Base-by-base conservation (phyloP, 1,140 invertebrate genomes). In the Procambarus clarkii region DNA sequence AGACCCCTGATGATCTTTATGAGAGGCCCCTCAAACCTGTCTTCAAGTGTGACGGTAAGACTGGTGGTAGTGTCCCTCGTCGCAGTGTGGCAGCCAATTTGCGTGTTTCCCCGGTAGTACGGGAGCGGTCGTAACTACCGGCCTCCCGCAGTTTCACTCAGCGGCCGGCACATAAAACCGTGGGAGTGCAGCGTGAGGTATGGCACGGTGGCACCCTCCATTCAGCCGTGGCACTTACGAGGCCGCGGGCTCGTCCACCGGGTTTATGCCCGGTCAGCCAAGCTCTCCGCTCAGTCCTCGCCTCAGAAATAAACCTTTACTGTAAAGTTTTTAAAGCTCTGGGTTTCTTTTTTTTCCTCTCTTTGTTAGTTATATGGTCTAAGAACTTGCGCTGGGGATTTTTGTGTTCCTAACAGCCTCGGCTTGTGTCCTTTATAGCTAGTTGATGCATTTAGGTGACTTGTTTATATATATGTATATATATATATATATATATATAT, bases 221-320 rank as follows among this genome's bases (percentile, higher is more conserved):
- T 87, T 87, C 85, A 87, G 45, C 74, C 74, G 46, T 87, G 85
- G 85, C 85, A 87, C 85, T 87, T 87, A 87, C 85, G 85, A 87
- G 46, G 74, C 85, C 77, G 64, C 50, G 71, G 74, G 48, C 85
- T 87, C 85, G 74, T 87, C 85, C 85, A 45, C 85, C 85, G 58
- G 85, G 69, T 87, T 87, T 87, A 87, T 87, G 85, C 54, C 85
- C 79, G 85, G 85, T 87, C 85, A 87, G 76, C 85, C 85, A 45
- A 74, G 85, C 85, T 87, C 71, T 78, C 76, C 46, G 48, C 58
- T 87, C 85, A 60, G 85, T 87, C 85, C 85, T 87, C 74, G 74
- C 85, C 74, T 87, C 85, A 79, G 85, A 87, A 87, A 87, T 87
- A 87, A 87, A 87, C 85, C 76, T 87, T 87, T 87, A 87, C 85